Percentiles rank a stretch among this genome's conserved stretches.
Evolutionary conservation across 2,113 vertebrate species (phyloP).

Genomic region (Sapajus apella): DNA sequence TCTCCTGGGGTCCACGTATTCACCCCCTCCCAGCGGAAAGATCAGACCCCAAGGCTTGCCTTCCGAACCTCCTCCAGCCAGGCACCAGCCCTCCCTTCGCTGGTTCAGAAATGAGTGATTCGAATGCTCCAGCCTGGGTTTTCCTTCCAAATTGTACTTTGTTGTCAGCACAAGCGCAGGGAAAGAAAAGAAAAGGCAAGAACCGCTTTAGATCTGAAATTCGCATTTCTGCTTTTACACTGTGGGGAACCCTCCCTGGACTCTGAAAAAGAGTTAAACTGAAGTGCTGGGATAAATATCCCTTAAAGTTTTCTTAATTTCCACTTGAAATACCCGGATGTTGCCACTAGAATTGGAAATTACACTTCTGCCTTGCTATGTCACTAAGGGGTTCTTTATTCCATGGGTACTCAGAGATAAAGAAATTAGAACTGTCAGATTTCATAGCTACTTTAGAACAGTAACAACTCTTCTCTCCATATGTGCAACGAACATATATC

Average conservation of each 20-base stretch:
- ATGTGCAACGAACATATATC: neutral
- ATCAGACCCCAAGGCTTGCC: neutral
- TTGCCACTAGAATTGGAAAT: slow-evolving; percentile 41
- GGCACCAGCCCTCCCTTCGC: rapidly evolving
- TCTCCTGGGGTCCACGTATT: neutral
- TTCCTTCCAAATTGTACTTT: neutral
- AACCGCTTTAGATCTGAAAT: neutral
- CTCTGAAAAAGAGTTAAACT: neutral
- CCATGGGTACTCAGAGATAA: neutral
- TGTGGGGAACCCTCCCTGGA: neutral
- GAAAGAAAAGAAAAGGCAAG: neutral
- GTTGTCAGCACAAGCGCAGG: no score
- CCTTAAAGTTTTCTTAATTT: neutral
- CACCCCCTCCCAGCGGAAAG: neutral
- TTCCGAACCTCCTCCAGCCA: neutral
- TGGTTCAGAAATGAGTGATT: neutral
- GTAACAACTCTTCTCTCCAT: slow-evolving; percentile 45
- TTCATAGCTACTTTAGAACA: slow-evolving; percentile 49
- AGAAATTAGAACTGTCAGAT: slow-evolving; percentile 66
- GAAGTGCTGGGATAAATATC: neutral
- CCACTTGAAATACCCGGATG: neutral
- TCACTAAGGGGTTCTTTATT: slow-evolving; percentile 36
- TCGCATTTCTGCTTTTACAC: neutral
- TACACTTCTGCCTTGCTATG: slow-evolving; percentile 52
- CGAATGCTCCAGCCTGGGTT: neutral